Evolutionary conservation across 2,888 invertebrate genomes (phyloP).

Genomic region (Drosophila nr. perissopoda): DNA sequence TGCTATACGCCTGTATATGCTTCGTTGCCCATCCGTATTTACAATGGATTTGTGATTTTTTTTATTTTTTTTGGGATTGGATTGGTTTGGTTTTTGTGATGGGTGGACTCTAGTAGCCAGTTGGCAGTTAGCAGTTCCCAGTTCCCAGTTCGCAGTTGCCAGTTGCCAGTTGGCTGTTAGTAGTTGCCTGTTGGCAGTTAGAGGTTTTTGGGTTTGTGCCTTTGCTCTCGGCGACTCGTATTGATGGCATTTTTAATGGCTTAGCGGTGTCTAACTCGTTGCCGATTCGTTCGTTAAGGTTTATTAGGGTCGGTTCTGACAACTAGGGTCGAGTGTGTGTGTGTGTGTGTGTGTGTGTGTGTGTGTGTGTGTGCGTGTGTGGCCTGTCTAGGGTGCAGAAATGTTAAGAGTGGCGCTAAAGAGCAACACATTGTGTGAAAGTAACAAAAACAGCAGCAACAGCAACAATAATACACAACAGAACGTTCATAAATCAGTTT

Average conservation of each 20-base stretch:
- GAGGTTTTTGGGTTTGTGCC: constrained; percentile 18
- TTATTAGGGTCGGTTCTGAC: constrained; percentile 57
- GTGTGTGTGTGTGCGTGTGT: neutral
- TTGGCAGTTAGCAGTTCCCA: constrained; percentile 8
- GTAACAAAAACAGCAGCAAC: constrained; percentile 15
- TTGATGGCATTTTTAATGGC: constrained; percentile 80
- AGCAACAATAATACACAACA: constrained; percentile 28
- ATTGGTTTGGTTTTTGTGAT: constrained; percentile 17
- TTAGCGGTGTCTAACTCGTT: constrained; percentile 63
- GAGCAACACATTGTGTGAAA: constrained; percentile 58
- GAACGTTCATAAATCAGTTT: constrained; percentile 69
- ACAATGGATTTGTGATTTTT: constrained; percentile 67
- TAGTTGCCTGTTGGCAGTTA: constrained; percentile 15
- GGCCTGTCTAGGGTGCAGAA: constrained; percentile 44
- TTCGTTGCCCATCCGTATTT: constrained; percentile 40
- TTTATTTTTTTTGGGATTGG: constrained; percentile 46
- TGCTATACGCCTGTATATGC: constrained; percentile 58
- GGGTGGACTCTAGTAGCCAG: constrained; percentile 2
- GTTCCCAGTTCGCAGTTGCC: constrained; percentile 5
- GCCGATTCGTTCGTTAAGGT: constrained; percentile 58
- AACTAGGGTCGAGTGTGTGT: constrained; percentile 15
- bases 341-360: no score
- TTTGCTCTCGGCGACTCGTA: constrained; percentile 35
- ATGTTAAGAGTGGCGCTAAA: constrained; percentile 64
- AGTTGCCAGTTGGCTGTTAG: constrained; percentile 2